Evolutionary conservation across 2,888 invertebrate genomes (phyloP).

Genomic region (Allacma fusca): DNA sequence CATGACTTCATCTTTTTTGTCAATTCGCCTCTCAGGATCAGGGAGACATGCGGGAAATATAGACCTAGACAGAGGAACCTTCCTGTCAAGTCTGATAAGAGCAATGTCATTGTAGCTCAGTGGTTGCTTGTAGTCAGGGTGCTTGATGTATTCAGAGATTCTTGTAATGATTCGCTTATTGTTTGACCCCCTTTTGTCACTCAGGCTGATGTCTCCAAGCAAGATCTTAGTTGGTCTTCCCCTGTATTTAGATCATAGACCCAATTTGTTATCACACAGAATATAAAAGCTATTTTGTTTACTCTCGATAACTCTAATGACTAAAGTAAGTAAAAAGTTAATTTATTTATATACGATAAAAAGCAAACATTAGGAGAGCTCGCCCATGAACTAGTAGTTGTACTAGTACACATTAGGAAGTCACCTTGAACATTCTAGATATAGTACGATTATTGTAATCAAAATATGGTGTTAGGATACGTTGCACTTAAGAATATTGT

Average conservation of each 20-base stretch:
- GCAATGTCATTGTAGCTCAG: conserved; percentile 51
- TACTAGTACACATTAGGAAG: too few species aligned
- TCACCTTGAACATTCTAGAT: too few species aligned
- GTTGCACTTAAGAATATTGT: too few species aligned
- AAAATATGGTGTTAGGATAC: too few species aligned
- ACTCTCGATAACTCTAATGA: too few species aligned
- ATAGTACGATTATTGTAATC: too few species aligned
- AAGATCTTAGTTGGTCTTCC: conserved; percentile 48
- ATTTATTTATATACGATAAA: too few species aligned
- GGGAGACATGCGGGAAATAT: conserved; percentile 43
- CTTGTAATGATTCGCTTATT: conserved; percentile 1
- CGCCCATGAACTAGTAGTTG: too few species aligned
- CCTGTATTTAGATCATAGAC: conserved; percentile 9
- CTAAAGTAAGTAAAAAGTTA: too few species aligned
- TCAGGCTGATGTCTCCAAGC: conserved; percentile 47
- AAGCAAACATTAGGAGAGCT: too few species aligned
- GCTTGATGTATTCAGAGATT: conserved; percentile 35
- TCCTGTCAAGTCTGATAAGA: conserved; percentile 32
- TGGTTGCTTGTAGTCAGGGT: conserved; percentile 45
- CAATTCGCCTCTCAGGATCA: conserved; percentile 21
- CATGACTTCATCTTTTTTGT: conserved; percentile 23
- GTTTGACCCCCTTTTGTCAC: not conserved
- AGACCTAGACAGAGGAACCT: conserved; percentile 19
- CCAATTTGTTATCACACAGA: too few species aligned
- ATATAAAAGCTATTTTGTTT: too few species aligned